Evolutionary conservation across 2,797 vertebrate species (phyloP).

Genomic region (Eurystomus glaucurus): DNA sequence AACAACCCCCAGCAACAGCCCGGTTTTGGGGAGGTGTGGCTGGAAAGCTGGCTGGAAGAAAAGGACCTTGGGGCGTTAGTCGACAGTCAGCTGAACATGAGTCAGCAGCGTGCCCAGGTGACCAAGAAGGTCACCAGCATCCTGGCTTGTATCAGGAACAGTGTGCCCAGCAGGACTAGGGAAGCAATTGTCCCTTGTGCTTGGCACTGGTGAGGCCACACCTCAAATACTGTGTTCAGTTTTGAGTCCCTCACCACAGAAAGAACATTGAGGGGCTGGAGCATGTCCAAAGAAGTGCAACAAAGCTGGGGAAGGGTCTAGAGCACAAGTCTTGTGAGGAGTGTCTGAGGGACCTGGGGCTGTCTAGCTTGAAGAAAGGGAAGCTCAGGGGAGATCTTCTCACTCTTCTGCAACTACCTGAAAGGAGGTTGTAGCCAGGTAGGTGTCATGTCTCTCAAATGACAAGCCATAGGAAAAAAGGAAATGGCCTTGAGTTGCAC

Average conservation of each 20-base stretch:
- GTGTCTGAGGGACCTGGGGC: neutral
- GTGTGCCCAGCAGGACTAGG: neutral
- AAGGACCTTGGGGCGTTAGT: neutral
- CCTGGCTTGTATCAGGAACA: neutral
- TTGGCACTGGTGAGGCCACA: neutral
- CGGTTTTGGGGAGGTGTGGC: neutral
- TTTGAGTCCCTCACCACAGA: neutral
- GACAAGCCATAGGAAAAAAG: neutral
- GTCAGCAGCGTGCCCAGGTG: neutral
- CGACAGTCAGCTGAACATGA: neutral
- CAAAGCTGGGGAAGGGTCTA: neutral
- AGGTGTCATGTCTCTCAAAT: neutral
- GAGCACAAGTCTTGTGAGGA: neutral
- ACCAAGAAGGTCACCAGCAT: neutral
- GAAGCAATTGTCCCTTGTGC: neutral
- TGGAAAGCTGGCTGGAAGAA: neutral
- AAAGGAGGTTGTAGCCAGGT: neutral
- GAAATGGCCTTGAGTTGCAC: neutral
- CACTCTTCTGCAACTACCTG: neutral
- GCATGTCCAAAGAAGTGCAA: neutral
- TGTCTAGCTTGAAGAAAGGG: neutral
- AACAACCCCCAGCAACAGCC: too few species aligned
- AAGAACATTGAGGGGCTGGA: neutral
- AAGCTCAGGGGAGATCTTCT: neutral
- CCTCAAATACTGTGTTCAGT: neutral